Base-by-base conservation (phyloP, 1,140 invertebrate genomes). In the Reticulitermes speratus region DNA sequence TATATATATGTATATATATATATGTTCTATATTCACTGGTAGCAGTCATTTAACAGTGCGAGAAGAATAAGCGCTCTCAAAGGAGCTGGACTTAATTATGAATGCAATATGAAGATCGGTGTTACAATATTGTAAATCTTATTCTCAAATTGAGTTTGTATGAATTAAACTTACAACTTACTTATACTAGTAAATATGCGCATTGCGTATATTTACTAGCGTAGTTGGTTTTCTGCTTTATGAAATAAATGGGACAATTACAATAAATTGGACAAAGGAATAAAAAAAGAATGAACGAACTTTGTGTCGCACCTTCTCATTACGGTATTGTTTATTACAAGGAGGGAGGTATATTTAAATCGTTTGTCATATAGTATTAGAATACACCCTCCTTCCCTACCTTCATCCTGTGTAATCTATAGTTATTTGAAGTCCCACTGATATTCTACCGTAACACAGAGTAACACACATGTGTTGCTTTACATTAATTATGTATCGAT, bases 211-310 rank as follows among this genome's bases (percentile, higher is more conserved):
- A 8, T 75, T 75, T 75, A n/a, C 25, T 8, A 9, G 25, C n/a
- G 2, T 75, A 14, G 65, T 30, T 14, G 65, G 25, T 75, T 75
- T 69, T 75, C 65, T 75, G 65, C n/a, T 75, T 75, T 75, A 75
- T 75, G 65, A 75, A 75, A 75, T 75, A 30, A 75, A 75, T 75
- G 65, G 65, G 65, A 75, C 65, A 75, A 30, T 75, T 75, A 75
- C 30, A 75, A 75, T 75, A 30, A 75, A 75, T 75, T 75, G 65
- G 25, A 25, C 9, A 16, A 7, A 75, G 65, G 65, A 75, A 75
- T 75, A 75, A 75, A 75, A 65, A 75, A 75, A 75, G 65, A 30
- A 30, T 75, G 65, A 75, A 25, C 65, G 25, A 75, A 75, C 65
- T 1, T 75, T 8, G 65, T 75, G n/a, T 30, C 65, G n/a, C 65